phyloP scores from a whole-genome alignment of 2,113 vertebrate genomes.

The Haemorhous mexicanus region DNA sequence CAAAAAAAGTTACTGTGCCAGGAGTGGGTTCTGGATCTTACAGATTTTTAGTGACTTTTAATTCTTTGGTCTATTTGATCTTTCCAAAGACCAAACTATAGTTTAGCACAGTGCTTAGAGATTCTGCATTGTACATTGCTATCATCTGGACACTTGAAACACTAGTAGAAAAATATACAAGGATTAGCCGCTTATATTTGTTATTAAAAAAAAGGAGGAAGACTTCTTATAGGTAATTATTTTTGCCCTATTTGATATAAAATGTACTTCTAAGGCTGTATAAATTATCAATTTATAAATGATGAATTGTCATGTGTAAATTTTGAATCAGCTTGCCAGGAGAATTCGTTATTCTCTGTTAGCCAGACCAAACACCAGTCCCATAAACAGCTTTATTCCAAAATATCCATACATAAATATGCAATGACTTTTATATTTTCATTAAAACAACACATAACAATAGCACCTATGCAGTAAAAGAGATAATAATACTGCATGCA shows the following conservation, averaged over 20 bases:
- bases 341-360: neutral
- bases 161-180: neutral
- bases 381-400: neutral
- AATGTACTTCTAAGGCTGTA: neutral
- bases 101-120: neutral
- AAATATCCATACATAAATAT: neutral
- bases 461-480: neutral
- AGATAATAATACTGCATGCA: neutral
- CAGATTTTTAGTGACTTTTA: neutral
- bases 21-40: neutral
- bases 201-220: neutral
- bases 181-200: neutral
- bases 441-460: neutral
- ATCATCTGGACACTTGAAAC: neutral
- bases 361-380: neutral
- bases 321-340: neutral
- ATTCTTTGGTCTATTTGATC: neutral
- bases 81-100: neutral
- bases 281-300: neutral
- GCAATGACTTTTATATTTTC: neutral
- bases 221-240: neutral
- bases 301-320: neutral
- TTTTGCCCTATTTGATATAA: neutral
- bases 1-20: neutral
- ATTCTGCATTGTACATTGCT: neutral